Evolutionary conservation across 2,888 invertebrate genomes (phyloP), one percentile per base, ranked within the genome.

Genomic region (Tachina fera): DNA sequence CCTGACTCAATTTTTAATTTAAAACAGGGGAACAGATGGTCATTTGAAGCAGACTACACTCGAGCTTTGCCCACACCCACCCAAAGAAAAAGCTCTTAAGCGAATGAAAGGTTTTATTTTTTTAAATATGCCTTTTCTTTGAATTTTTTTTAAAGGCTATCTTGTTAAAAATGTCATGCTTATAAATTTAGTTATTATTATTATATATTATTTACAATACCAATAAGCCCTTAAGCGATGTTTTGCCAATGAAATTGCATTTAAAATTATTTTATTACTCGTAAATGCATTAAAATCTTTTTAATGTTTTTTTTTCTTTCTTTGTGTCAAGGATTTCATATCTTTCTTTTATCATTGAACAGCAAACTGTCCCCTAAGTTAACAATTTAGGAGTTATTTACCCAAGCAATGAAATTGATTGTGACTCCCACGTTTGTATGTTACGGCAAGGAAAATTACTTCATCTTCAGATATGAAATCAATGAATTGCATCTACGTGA

Each of bases 301-400:
- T 51, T 43, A 63, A 22, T 16, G 61, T 9, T 8, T 56, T 22
- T 16, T 4, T 41, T 5, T 45, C 9, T 39, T 63, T 19, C 1
- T 16, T 8, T 3, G 53, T 49, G 39, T 51, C n/a, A 31, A 39
- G 9, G 1, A 60, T 0, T 9, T 51, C 8, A 13, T 5, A 49
- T 51, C 31, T 63, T 45, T 41, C 63, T 45, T 63, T 53, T 43
- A 4, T 6, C 19, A 51, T 56, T 78, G 60, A 78, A 61, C 63
- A 31, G 53, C 63, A 82, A 82, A 85, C 74, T 85, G 85, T 85
- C 85, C 77, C 82, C 85, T 82, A 65, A 82, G 53, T 78, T 53
- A 70, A 53, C 43, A 39, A 67, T 61, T 72, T 67, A 60, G 9
- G n/a, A 78, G 83, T 49, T 49, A 65, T 45, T 53, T 47, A 31